Conservation (phyloP, 92 coral and sea anemone genomes). For the Siderastrea siderea region DNA sequence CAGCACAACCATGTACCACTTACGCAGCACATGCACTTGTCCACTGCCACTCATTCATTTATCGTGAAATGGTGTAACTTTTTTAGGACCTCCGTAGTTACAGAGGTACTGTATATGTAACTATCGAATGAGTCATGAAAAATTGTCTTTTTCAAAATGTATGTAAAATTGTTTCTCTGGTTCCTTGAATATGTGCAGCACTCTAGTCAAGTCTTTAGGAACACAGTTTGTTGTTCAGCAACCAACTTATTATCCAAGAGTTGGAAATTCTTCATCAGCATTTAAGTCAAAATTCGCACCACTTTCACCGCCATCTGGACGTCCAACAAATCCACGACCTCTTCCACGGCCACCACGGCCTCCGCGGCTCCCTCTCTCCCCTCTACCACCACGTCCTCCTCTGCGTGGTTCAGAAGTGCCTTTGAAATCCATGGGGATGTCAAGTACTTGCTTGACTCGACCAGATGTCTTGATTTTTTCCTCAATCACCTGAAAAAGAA, state of each 20-base stretch:
- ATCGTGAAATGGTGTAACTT: neutral
- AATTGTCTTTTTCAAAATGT: slow-evolving; percentile 26
- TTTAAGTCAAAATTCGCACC: slow-evolving; percentile 85
- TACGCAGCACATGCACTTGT: neutral
- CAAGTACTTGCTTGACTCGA: slow-evolving; percentile 88
- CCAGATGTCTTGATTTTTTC: slow-evolving; percentile 98
- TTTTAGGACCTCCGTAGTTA: slow-evolving; percentile 1
- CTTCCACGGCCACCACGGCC: slow-evolving; percentile 77
- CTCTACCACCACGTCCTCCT: slow-evolving; percentile 68
- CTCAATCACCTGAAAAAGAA: slow-evolving; percentile 78
- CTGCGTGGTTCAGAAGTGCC: slow-evolving; percentile 53
- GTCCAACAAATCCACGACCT: slow-evolving; percentile 72
- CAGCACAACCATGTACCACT: neutral
- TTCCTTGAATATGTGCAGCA: slow-evolving; percentile 40
- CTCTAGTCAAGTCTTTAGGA: slow-evolving; percentile 23
- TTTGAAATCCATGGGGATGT: slow-evolving; percentile 86
- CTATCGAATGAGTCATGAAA: slow-evolving; percentile 27
- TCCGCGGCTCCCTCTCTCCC: slow-evolving; percentile 69
- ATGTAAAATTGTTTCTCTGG: slow-evolving; percentile 2
- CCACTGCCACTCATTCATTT: neutral
- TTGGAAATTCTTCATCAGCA: slow-evolving; percentile 88
- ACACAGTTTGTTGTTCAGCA: neutral
- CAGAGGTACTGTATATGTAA: slow-evolving; percentile 7
- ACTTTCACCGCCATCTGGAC: slow-evolving; percentile 49
- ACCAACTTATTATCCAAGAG: slow-evolving; percentile 70